A percentile compares a stretch with the other conserved stretches of the same genome.
Evolutionary conservation across 2,797 vertebrate species (phyloP).

Genomic region (Scleropages formosus): DNA sequence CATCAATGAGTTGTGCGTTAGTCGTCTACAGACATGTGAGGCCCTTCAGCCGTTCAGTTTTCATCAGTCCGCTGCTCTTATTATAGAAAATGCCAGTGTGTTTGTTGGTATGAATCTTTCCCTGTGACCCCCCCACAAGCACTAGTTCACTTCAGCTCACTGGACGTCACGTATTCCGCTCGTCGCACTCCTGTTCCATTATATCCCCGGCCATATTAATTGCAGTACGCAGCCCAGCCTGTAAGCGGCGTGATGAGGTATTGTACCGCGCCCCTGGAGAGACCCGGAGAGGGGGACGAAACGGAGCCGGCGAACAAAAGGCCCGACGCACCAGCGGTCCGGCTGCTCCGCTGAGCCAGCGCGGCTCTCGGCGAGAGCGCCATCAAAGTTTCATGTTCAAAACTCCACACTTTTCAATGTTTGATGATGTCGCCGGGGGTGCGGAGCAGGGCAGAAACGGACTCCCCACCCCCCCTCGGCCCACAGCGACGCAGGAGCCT

Average conservation of each 20-base stretch:
- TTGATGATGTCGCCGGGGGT: slow-evolving; percentile 19
- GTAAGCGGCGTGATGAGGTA: background rate
- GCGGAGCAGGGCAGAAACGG: background rate
- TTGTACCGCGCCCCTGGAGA: background rate
- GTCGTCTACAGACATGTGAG: background rate
- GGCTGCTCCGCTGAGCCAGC: slow-evolving; percentile 29
- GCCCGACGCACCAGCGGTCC: slow-evolving; percentile 29
- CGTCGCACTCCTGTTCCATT: no score
- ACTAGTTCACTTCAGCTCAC: background rate
- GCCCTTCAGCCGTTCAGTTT: background rate
- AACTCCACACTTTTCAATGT: slow-evolving; percentile 42
- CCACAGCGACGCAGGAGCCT: no score
- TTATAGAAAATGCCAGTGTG: background rate
- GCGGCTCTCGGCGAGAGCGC: slow-evolving; percentile 38
- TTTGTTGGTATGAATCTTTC: background rate
- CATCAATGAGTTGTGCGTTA: no score
- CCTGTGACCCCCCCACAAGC: no score
- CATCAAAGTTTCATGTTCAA: slow-evolving; percentile 44
- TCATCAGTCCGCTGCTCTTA: background rate
- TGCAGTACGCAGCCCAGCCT: slow-evolving; percentile 10
- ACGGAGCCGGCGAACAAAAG: slow-evolving; percentile 39
- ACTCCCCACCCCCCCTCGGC: no score
- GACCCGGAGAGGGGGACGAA: slow-evolving; percentile 33
- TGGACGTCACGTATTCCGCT: background rate
- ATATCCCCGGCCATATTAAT: slow-evolving; percentile 15